phyloP scores from a whole-genome alignment of 2,888 invertebrate genomes.

The Spodoptera exigua region DNA sequence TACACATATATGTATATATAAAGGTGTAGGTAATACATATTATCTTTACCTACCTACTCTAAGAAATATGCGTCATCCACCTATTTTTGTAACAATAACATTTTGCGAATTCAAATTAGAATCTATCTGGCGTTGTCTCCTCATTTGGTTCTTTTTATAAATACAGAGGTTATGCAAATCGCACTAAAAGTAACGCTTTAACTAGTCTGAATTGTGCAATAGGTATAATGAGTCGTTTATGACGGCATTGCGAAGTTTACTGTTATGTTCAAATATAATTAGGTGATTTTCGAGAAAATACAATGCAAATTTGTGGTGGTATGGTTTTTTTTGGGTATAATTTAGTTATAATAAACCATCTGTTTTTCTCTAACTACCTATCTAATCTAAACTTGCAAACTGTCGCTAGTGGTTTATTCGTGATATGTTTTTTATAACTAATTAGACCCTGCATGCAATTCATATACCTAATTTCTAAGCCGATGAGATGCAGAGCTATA shows the following conservation, averaged over 20 bases:
- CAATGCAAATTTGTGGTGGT: not conserved
- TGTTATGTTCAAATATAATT: constrained; percentile 12
- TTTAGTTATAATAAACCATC: too few species aligned
- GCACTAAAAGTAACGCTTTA: constrained; percentile 18
- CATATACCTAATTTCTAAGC: too few species aligned
- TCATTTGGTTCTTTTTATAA: constrained; percentile 27
- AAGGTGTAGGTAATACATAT: too few species aligned
- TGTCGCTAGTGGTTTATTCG: too few species aligned
- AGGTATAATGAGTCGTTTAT: constrained; percentile 35
- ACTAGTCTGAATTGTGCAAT: constrained; percentile 42
- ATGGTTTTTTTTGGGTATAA: too few species aligned
- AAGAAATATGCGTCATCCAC: constrained; percentile 16
- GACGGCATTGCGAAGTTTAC: constrained; percentile 34
- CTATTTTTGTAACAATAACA: constrained; percentile 3
- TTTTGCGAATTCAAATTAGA: constrained; percentile 17
- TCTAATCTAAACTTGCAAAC: too few species aligned
- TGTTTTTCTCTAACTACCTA: too few species aligned
- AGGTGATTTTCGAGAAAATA: constrained; percentile 14
- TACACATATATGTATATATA: too few species aligned
- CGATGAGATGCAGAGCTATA: too few species aligned
- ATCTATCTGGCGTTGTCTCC: constrained; percentile 8
- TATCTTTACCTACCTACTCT: constrained; percentile 4
- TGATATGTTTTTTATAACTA: too few species aligned
- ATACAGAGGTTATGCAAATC: constrained; percentile 43
- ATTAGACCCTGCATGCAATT: too few species aligned